phyloP scores from a whole-genome alignment of 2,797 vertebrate species.

The Helicolenus hilgendorfi region DNA sequence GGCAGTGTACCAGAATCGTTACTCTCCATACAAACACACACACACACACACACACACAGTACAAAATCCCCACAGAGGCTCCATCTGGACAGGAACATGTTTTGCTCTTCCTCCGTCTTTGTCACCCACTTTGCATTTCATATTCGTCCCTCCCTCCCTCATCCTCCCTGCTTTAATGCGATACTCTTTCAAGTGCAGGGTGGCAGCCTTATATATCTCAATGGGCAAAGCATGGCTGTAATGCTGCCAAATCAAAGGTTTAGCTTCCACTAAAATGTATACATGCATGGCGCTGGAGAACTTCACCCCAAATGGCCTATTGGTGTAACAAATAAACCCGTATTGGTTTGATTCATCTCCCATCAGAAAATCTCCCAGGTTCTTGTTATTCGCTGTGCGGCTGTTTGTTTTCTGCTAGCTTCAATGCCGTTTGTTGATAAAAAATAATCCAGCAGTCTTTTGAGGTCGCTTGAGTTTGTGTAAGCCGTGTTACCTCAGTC shows the following conservation, averaged over 20 bases:
- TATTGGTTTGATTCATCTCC: too few relatives aligned
- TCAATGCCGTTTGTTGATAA: background rate
- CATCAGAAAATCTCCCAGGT: too few relatives aligned
- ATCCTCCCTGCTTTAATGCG: background rate
- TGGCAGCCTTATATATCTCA: constrained; percentile 3
- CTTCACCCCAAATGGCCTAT: background rate
- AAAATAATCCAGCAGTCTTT: constrained; percentile 12
- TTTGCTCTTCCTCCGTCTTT: constrained; percentile 64
- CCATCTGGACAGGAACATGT: constrained; percentile 86
- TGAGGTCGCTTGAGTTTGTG: constrained; percentile 15
- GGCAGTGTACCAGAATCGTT: constrained; percentile 44
- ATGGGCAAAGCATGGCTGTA: background rate
- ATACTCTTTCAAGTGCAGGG: constrained; percentile 19
- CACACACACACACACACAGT: constrained; percentile 6
- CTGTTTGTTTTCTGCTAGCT: background rate
- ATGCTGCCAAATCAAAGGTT: background rate
- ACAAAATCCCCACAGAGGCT: constrained; percentile 76
- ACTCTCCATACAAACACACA: constrained; percentile 4
- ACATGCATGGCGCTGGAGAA: background rate
- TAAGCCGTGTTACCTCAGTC: background rate
- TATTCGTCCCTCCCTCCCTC: constrained; percentile 6
- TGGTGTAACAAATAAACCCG: background rate
- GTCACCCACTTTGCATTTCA: constrained; percentile 65
- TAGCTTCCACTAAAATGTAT: constrained; percentile 26
- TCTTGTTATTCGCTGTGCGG: background rate